Conservation (phyloP, 2,888 invertebrate species). For the Metacarcinus magister region DNA sequence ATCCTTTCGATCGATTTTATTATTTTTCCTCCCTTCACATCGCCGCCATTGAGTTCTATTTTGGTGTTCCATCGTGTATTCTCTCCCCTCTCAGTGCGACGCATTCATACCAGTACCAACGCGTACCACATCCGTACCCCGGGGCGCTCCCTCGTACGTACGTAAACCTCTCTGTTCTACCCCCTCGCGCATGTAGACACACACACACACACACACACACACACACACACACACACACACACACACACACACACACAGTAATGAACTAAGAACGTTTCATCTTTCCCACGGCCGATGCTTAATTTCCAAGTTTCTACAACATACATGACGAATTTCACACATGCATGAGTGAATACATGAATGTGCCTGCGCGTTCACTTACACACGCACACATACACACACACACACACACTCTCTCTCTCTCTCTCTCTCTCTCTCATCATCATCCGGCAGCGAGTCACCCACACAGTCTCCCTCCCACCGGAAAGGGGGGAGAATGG, state of each 20-base stretch:
- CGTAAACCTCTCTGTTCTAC: constrained; percentile 10
- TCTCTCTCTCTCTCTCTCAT: neutral
- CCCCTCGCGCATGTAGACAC: neutral
- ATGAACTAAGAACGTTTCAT: neutral
- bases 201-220: constrained; percentile 4
- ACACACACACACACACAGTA: constrained; percentile 33
- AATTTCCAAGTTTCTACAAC: neutral
- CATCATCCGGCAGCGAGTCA: neutral
- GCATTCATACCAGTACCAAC: constrained; percentile 6
- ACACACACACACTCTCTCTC: neutral
- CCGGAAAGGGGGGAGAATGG: constrained; percentile 28
- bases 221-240: constrained; percentile 33
- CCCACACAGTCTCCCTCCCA: constrained; percentile 26
- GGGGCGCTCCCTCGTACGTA: neutral
- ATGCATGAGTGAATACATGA: neutral
- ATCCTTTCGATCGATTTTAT: neutral
- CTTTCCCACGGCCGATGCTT: neutral
- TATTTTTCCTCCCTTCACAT: neutral
- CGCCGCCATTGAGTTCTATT: neutral
- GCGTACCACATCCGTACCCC: constrained; percentile 39
- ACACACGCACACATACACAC: neutral
- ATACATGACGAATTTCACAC: constrained; percentile 1
- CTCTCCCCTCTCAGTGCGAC: constrained; percentile 29
- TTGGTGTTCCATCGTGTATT: neutral
- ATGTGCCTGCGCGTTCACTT: neutral